Evolutionary conservation across 2,113 vertebrate genomes (phyloP).

Genomic region (Numenius arquata): DNA sequence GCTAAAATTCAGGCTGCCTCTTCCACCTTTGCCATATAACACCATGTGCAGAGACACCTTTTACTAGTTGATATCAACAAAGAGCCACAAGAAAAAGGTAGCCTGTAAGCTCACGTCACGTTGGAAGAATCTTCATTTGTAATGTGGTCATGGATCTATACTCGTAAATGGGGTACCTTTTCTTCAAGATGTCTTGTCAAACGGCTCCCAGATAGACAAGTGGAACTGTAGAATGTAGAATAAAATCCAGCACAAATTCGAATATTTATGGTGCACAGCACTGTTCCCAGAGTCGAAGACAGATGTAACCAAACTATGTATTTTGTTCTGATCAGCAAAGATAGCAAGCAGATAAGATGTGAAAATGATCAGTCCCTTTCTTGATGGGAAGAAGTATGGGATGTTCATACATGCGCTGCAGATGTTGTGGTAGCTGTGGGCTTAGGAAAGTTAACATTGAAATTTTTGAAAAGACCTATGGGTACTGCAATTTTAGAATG

Average conservation of each 20-base stretch:
- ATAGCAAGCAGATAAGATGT: background rate
- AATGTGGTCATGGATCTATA: accelerated
- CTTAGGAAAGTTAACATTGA: background rate
- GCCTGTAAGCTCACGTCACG: accelerated
- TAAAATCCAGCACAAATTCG: background rate
- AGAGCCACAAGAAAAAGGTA: background rate
- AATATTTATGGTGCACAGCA: background rate
- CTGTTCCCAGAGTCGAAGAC: background rate
- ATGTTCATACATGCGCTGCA: background rate
- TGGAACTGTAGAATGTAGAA: background rate
- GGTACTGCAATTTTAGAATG: background rate
- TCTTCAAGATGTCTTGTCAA: background rate
- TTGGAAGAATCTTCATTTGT: background rate
- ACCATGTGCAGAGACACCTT: background rate
- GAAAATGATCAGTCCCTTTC: background rate
- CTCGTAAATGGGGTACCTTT: background rate
- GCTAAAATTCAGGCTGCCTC: background rate
- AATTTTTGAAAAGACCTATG: background rate
- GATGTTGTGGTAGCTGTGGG: background rate
- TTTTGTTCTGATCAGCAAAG: background rate
- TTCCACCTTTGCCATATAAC: background rate
- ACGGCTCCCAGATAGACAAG: no score
- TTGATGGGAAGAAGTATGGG: background rate
- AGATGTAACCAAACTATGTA: background rate
- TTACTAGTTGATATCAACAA: background rate